Conservation (phyloP, 1,140 invertebrate species). For the Pinna nobilis region DNA sequence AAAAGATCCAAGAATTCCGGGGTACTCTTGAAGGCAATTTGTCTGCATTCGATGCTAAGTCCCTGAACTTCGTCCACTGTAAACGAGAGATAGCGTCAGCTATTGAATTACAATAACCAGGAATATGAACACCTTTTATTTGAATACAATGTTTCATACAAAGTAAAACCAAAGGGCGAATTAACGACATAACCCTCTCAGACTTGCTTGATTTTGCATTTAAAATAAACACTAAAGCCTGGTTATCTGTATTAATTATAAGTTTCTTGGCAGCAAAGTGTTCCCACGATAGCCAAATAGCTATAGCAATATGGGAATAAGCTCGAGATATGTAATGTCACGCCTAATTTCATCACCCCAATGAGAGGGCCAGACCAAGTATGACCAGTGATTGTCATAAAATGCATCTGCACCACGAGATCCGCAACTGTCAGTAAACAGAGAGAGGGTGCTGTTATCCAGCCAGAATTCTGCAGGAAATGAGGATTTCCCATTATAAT, state of each 20-base stretch:
- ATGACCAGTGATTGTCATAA: background rate
- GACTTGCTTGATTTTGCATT: too few relatives aligned
- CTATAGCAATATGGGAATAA: background rate
- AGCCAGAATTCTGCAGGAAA: background rate
- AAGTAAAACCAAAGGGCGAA: too few relatives aligned
- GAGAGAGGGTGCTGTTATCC: background rate
- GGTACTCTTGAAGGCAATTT: background rate
- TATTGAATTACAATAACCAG: background rate
- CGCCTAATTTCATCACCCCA: background rate
- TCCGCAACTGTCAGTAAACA: slow-evolving; percentile 23
- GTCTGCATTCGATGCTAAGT: background rate
- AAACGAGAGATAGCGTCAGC: slow-evolving; percentile 14
- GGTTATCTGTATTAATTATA: too few relatives aligned
- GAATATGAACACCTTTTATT: too few relatives aligned
- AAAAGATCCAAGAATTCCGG: background rate
- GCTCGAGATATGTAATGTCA: background rate
- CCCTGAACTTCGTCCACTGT: slow-evolving; percentile 2
- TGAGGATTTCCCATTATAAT: slow-evolving; percentile 3
- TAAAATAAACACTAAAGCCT: too few relatives aligned
- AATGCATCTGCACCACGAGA: slow-evolving; percentile 7
- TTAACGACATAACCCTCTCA: too few relatives aligned
- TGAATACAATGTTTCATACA: too few relatives aligned
- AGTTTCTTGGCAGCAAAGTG: background rate
- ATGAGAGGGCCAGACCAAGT: background rate
- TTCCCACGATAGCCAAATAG: background rate